Evolutionary conservation across 1,140 invertebrate genomes (phyloP).

Genomic region (Trichomalopsis sarcophagae): DNA sequence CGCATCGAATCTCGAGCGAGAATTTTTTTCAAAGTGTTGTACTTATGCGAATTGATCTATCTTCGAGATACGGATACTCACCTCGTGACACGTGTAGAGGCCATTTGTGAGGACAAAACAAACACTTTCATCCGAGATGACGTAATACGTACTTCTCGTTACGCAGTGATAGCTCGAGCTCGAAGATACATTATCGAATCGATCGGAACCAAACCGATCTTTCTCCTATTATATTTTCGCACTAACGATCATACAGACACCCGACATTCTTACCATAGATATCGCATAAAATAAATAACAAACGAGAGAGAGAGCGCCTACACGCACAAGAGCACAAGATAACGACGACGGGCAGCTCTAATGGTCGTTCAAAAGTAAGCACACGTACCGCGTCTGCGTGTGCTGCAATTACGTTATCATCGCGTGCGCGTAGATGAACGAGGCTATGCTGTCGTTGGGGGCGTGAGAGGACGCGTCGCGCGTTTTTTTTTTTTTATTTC

Average conservation of each 20-base stretch:
- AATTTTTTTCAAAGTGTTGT: background rate
- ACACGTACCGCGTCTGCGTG: background rate
- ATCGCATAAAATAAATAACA: background rate
- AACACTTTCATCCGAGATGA: no score
- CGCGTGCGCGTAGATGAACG: background rate
- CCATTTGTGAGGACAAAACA: background rate
- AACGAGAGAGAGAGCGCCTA: background rate
- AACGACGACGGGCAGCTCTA: background rate
- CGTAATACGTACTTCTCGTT: no score
- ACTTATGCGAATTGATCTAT: background rate
- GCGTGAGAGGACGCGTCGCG: background rate
- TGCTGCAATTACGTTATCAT: slow-evolving; percentile 4
- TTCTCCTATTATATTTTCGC: no score
- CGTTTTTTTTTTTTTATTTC: background rate
- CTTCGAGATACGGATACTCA: no score
- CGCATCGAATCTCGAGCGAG: background rate
- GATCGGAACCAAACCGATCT: no score
- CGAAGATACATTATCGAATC: no score
- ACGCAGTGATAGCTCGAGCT: no score
- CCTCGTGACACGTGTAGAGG: background rate
- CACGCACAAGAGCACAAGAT: background rate
- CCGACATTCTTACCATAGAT: no score
- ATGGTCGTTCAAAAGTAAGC: background rate
- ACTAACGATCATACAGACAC: no score
- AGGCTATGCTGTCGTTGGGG: background rate